Base-by-base conservation (phyloP, 1,140 invertebrate genomes). In the Nylanderia fulva region DNA sequence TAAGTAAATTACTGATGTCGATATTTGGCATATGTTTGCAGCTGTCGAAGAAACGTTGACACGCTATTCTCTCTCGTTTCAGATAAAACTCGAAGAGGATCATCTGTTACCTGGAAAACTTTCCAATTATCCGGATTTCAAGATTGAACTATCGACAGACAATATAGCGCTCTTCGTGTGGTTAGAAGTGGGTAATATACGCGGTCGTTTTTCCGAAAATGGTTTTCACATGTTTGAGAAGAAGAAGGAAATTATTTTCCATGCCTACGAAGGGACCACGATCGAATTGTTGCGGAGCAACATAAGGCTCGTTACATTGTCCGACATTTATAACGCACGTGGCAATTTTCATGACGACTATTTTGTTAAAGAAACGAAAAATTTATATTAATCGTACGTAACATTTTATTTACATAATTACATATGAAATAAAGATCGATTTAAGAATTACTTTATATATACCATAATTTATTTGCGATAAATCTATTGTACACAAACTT, bases 91-190 rank as follows among this genome's bases (percentile, higher is more conserved):
- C 8, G 79, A 89, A 60, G 9, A 85, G 8, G 61, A 66, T 61
- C 42, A 76, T 0, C 5, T 15, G 13, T 74, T 88, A 71, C 83
- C 91, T 54, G 90, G 86, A 45, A 87, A 64, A 75, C 63, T 72
- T 42, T 85, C 80, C 21, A 92, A 90, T 71, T 85, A 92, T 88
- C 42, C 74, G 24, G 86, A 92, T 77, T 92, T 91, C 29, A 84
- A 89, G 21, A 84, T 95, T n/a, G 92, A 90, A 24, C 64, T 97
- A 42, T 88, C 74, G 27, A 95, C 96, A 9, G 86, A 95, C 63
- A 91, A 92, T 11, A 93, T 96, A 71, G 95, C 96, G 45, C 93
- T 96, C n/a, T 97, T 97, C 91, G 96, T 97, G 0, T 97, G 96
- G 96, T 82, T 97, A 7, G 96, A 97, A 82, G 88, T 94, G 0